Evolutionary conservation across 2,797 vertebrate genomes (phyloP).

Genomic region (Selene dorsalis): DNA sequence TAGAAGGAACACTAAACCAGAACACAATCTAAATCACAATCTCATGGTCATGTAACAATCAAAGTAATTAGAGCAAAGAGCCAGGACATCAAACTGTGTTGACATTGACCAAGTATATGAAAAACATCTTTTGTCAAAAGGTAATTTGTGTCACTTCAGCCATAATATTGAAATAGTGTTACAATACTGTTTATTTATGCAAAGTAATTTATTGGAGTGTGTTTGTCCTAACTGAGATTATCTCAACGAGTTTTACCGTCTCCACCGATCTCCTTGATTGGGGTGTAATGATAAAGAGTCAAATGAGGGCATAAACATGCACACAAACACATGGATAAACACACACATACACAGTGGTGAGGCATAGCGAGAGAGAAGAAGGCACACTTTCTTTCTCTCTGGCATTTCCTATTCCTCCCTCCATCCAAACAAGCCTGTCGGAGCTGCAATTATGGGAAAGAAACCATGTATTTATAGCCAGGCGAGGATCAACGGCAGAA

Average conservation of each 20-base stretch:
- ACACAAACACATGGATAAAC: conserved; percentile 15
- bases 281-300: conserved; percentile 59
- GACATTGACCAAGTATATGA: not conserved
- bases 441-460: conserved; percentile 83
- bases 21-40: not conserved
- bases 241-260: conserved; percentile 47
- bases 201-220: conserved; percentile 14
- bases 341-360: not conserved
- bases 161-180: not conserved
- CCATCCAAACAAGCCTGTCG: conserved; percentile 77
- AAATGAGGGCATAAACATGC: conserved; percentile 47
- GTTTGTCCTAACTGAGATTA: conserved; percentile 49
- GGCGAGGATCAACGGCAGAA: conserved; percentile 79
- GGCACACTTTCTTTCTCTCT: conserved; percentile 55
- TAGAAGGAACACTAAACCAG: not conserved
- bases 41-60: conserved; percentile 3
- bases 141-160: not conserved
- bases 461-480: conserved; percentile 85
- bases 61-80: conserved; percentile 26
- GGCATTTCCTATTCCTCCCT: conserved; percentile 77
- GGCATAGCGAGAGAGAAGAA: conserved; percentile 45
- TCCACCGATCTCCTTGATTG: conserved; percentile 55
- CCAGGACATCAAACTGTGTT: not conserved
- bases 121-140: not conserved
- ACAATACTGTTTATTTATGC: not conserved